Evolutionary conservation across 2,113 vertebrate genomes (phyloP).

Genomic region (Gobiocypris rarus): DNA sequence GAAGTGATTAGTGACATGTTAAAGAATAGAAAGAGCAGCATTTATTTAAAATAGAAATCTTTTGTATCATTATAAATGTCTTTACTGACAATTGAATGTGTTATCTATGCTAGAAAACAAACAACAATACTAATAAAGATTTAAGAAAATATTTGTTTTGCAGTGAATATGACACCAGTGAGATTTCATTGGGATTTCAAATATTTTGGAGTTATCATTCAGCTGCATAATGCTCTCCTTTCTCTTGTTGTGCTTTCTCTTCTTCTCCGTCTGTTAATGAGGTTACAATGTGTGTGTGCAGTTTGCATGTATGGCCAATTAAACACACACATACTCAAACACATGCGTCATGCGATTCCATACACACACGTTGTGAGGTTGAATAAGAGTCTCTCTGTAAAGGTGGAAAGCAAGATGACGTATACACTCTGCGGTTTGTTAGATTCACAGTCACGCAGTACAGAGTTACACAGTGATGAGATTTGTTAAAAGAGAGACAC

Average conservation of each 20-base stretch:
- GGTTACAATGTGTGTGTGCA: background rate
- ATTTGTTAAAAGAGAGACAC: background rate
- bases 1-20: background rate
- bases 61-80: too few species aligned
- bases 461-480: constrained; percentile 11
- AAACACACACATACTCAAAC: background rate
- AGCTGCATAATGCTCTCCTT: too few species aligned
- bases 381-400: background rate
- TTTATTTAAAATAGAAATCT: too few species aligned
- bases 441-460: background rate
- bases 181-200: background rate
- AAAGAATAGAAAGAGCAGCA: background rate
- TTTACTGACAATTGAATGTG: background rate
- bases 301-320: too few species aligned
- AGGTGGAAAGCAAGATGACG: background rate
- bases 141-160: background rate
- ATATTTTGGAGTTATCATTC: background rate
- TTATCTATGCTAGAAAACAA: background rate
- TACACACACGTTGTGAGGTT: background rate
- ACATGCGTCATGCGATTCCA: background rate
- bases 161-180: background rate
- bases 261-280: background rate
- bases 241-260: background rate
- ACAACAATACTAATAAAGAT: background rate
- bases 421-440: background rate